Conservation (phyloP, 2,113 vertebrate genomes). For the Oryzias curvinotus region DNA sequence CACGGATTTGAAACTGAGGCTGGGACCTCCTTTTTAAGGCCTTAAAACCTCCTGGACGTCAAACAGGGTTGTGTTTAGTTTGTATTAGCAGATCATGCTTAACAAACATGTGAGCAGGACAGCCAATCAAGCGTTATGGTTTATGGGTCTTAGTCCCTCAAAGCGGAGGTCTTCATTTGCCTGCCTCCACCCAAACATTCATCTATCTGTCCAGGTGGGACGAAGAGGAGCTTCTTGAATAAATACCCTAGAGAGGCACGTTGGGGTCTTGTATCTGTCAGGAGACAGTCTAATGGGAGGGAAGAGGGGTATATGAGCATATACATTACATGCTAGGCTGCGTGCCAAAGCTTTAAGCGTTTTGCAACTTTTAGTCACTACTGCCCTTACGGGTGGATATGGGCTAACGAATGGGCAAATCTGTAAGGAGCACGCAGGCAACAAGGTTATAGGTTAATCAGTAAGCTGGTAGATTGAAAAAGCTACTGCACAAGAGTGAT, state of each 20-base stretch:
- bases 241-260: slow-evolving; percentile 55
- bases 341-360: too few species aligned
- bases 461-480: too few species aligned
- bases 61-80: background rate
- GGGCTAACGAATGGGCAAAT: too few species aligned
- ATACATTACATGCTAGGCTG: background rate
- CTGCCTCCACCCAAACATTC: slow-evolving; percentile 58
- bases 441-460: too few species aligned
- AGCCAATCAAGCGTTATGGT: slow-evolving; percentile 18
- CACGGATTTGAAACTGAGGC: slow-evolving; percentile 45
- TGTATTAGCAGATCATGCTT: slow-evolving; percentile 2
- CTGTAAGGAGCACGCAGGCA: too few species aligned
- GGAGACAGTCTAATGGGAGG: slow-evolving; percentile 31
- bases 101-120: slow-evolving; percentile 14
- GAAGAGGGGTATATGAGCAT: slow-evolving; percentile 15
- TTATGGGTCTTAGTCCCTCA: slow-evolving; percentile 22
- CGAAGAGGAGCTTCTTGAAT: slow-evolving; percentile 51
- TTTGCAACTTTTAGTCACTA: too few species aligned
- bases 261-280: slow-evolving; percentile 69
- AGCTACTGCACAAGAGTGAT: too few species aligned
- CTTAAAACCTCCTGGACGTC: slow-evolving; percentile 14
- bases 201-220: slow-evolving; percentile 65
- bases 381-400: too few species aligned
- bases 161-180: slow-evolving; percentile 62
- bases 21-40: slow-evolving; percentile 30